Evolutionary conservation across 2,797 vertebrate genomes (phyloP), one percentile per base, ranked within the genome.

Genomic region (Synaphobranchus kaupii): DNA sequence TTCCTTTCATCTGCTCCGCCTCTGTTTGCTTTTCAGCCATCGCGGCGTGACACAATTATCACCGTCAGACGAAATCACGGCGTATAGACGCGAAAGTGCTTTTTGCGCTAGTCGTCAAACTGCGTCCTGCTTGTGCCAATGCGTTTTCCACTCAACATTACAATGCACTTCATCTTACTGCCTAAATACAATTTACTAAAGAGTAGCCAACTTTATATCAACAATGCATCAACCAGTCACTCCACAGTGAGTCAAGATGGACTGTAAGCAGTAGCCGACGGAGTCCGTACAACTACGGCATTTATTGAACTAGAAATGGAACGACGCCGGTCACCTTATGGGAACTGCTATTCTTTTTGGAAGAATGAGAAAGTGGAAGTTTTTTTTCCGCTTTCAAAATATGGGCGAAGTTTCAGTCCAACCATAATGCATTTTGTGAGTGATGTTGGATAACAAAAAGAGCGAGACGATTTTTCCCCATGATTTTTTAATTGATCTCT

Each of bases 1-100:
- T 58, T 50, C n/a, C 82, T 84, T 58, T 58, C 48, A 20, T 84
- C 66, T 31, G 50, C 63, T 84, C 63, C 8, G 60, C 63, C 50
- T 54, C 9, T 84, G 3, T 58, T 34, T 50, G n/a, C 17, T 12
- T 28, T 9, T 58, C 63, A 56, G 52, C 63, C 48, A 15, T 9
- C 86, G 48, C 17, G 5, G 22, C 47, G 2, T 80, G 76, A 47
- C 76, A 80, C 76, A 48, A 80, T 80, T 80, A 50, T 80, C 76
- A n/a, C 44, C 20, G 15, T 2, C 15, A 48, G 44, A 50, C 20
- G 2, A 50, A 80, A 80, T 25, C 34, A 7, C 73, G 1, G 47
- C 7, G 25, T 3, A 4, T 50, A 10, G 76, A n/a, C 44, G 25
- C 3, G 44, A 22, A 80, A 48, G n/a, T 31, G 15, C 20, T 48